These are phyloP conservation scores for Aplodontia rufa DNA, from an alignment of 2,113 vertebrate genomes.

Conservation along the genomic window DNA sequence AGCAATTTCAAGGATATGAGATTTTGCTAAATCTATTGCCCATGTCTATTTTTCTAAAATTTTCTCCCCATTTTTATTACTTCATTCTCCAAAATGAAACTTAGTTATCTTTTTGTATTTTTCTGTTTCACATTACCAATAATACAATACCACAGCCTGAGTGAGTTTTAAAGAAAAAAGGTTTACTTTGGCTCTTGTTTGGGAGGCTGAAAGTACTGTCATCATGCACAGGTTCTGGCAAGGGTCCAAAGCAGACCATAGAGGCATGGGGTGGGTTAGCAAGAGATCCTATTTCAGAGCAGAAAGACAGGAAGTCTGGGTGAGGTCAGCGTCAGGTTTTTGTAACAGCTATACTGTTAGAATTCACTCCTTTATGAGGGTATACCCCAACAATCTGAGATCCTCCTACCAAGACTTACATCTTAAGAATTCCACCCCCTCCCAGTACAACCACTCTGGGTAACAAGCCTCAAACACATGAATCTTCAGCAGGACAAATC, in stretches of 20 bases:
- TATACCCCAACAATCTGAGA: neutral
- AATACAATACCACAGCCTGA: neutral
- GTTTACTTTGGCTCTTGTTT: neutral
- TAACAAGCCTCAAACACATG: neutral
- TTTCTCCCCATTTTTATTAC: neutral
- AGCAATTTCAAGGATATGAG: neutral
- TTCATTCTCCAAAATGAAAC: neutral
- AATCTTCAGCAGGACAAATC: neutral
- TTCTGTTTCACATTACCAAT: neutral
- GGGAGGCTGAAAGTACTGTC: too few relatives aligned
- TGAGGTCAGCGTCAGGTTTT: neutral
- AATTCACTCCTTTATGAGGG: neutral
- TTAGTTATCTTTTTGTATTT: neutral
- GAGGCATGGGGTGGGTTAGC: neutral
- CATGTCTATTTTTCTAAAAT: neutral
- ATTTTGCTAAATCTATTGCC: neutral
- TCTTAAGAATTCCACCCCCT: neutral
- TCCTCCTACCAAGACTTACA: fast-evolving
- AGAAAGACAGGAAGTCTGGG: neutral
- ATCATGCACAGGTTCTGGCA: too few relatives aligned
- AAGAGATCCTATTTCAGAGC: neutral
- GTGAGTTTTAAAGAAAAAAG: neutral
- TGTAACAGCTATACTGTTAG: neutral
- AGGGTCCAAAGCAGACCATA: neutral
- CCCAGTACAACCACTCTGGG: neutral